Base-by-base conservation (phyloP, 2,797 vertebrate genomes). In the Semaprochilodus insignis region DNA sequence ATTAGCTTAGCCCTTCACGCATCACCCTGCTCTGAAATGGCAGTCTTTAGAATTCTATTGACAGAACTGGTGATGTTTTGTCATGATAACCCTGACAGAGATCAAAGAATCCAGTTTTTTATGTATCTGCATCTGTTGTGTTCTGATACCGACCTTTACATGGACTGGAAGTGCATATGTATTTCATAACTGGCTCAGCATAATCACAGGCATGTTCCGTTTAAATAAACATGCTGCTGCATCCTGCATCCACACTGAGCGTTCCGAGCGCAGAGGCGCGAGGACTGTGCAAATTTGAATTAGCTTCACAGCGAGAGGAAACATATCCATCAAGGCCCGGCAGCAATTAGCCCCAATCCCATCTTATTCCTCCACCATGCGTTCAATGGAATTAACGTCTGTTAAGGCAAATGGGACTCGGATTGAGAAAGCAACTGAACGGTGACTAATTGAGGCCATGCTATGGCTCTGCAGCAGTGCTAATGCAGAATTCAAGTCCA, bases 271-370 rank as follows among this genome's bases (percentile, higher is more conserved):
- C 13, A 23, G 69, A 52, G 44, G 23, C 23, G 13, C 63, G 3
- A 72, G 4, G 15, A 74, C 19, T 74, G 55, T 40, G 27, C 25
- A 74, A 59, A 74, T 59, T 59, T 57, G 16, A 36, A 60, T 59
- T 40, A 23, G 54, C 54, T 74, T 59, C 54, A 34, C 19, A 36
- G 10, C 2, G 31, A 36, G 55, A 59, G 31, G 13, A 40, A 59
- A 74, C 21, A 17, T 59, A 59, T 36, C 73, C 19, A 40, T 59
- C 31, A 36, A 74, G 54, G 73, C 11, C 54, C 16, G 11, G 73
- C 27, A 74, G 73, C 54, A 74, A 74, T 40, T 59, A 74, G 52
- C 72, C 72, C 27, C 27, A 57, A 74, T 57, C 52, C 72, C 10
- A 14, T 57, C 72, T 59, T 40, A 59, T 40, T 59, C 16, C 52